Evolutionary conservation across 2,797 vertebrate genomes (phyloP), one percentile per base, ranked within the genome.

Genomic region (Danionella dracula): DNA sequence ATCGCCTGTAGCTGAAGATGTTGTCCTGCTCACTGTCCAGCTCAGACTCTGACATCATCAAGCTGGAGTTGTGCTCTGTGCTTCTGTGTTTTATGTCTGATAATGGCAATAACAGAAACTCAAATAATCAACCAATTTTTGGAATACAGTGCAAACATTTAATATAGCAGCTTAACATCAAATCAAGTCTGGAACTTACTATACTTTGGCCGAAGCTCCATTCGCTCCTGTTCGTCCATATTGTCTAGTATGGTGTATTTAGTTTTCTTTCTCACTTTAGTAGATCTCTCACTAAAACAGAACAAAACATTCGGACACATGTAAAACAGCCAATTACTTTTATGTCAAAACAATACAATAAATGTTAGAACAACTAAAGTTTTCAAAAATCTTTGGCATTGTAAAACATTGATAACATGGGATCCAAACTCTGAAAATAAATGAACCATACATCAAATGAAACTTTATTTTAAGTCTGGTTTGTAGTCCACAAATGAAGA

Each of bases 21-120:
- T 90, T 88, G 80, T 95, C 92, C 85, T 93, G 93, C 66, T 96
- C 95, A 10, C 93, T 94, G 78, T 94, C 94, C 76, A 93, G 88
- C 82, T 97, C 95, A 0, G 94, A 95, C 74, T 97, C 94, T 0
- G 95, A 96, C 79, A 95, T 93, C 94, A 95, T 96, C 66, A 98
- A 84, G 80, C 95, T 93, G 80, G 92, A 94, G 86, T 93, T 94
- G 84, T 95, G 93, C 81, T 93, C 92, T 0, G 92, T 93, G 84
- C 94, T 94, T 79, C 91, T 89, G 73, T 96, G 94, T 75, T 95
- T 96, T 77, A 97, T 88, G 59, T 92, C 93, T 95, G 72, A 31
- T 35, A 68, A 75, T n/a, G 48, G 60, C 62, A 56, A 23, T 54
- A 16, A 12, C 13, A 29, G 12, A 19, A n/a, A 27, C n/a, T n/a